Evolutionary conservation across 2,888 invertebrate genomes (phyloP).

Genomic region (Falcaria lacertinaria): DNA sequence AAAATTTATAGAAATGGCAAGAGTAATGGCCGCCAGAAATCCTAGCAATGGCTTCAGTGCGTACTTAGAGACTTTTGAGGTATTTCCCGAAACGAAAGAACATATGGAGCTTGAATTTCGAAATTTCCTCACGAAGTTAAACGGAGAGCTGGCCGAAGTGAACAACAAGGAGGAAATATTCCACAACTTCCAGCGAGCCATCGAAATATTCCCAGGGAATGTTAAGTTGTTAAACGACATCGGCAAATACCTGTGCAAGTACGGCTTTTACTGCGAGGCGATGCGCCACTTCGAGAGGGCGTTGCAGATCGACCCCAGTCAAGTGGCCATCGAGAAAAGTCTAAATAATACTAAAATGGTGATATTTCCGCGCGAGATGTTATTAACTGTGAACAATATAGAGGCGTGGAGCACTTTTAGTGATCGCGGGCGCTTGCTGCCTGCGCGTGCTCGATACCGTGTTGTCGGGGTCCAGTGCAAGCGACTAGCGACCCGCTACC

Average conservation of each 20-base stretch:
- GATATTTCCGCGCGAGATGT: conserved; percentile 2
- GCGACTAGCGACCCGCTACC: background rate
- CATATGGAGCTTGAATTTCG: background rate
- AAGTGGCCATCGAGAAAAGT: conserved; percentile 38
- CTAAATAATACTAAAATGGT: conserved; percentile 4
- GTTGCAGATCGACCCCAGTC: conserved; percentile 56
- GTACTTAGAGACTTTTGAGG: background rate
- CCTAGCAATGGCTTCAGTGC: background rate
- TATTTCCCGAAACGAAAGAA: background rate
- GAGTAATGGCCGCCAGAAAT: background rate
- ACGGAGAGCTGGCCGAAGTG: background rate
- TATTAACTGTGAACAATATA: conserved; percentile 4
- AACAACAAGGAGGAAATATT: background rate
- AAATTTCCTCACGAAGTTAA: background rate
- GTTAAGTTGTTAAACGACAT: conserved; percentile 3
- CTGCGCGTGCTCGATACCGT: conserved; percentile 8
- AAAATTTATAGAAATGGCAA: background rate
- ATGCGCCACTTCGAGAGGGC: conserved; percentile 69
- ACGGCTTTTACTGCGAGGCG: conserved; percentile 65
- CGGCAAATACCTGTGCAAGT: conserved; percentile 38
- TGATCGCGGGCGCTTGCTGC: background rate
- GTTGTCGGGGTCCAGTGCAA: conserved; percentile 1
- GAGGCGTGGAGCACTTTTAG: conserved; percentile 10
- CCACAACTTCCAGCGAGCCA: background rate
- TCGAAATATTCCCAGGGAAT: background rate